Conservation (phyloP, 2,888 invertebrate species). For the Polylopha cassiicola region DNA sequence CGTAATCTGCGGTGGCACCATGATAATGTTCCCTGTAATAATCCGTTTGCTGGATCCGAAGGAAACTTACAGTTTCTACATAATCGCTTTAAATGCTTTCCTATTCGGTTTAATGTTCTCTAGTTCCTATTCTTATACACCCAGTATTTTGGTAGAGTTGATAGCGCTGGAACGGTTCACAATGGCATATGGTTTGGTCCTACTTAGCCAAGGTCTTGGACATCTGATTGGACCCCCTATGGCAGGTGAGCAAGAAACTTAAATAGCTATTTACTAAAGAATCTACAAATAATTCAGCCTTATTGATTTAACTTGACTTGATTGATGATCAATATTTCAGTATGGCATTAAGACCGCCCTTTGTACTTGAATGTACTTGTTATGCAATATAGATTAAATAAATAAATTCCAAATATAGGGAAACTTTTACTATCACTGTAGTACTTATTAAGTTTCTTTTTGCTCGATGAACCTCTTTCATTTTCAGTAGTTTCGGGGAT, state of each 20-base stretch:
- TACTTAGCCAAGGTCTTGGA: constrained; percentile 94
- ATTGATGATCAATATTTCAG: too few relatives aligned
- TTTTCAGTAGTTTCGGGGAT: too few relatives aligned
- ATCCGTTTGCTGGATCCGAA: constrained; percentile 53
- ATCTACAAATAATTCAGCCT: too few relatives aligned
- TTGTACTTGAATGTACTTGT: too few relatives aligned
- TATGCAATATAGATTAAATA: too few relatives aligned
- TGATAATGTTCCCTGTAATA: constrained; percentile 78
- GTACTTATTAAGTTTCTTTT: too few relatives aligned
- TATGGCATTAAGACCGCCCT: too few relatives aligned
- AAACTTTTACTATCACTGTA: too few relatives aligned
- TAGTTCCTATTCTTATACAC: constrained; percentile 94
- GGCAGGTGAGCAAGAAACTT: constrained; percentile 80
- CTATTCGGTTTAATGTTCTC: constrained; percentile 93
- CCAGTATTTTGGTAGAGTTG: constrained; percentile 92
- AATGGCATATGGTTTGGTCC: constrained; percentile 92
- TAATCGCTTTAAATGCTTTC: constrained; percentile 75
- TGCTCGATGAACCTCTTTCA: too few relatives aligned
- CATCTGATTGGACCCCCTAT: constrained; percentile 96
- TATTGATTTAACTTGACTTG: too few relatives aligned
- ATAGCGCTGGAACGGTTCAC: constrained; percentile 95
- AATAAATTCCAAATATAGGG: too few relatives aligned
- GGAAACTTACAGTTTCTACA: constrained; percentile 64
- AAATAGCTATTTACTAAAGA: neutral
- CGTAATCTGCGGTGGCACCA: constrained; percentile 79